Conservation (phyloP, 2,113 vertebrate species). For the Paedocypris sp. region DNA sequence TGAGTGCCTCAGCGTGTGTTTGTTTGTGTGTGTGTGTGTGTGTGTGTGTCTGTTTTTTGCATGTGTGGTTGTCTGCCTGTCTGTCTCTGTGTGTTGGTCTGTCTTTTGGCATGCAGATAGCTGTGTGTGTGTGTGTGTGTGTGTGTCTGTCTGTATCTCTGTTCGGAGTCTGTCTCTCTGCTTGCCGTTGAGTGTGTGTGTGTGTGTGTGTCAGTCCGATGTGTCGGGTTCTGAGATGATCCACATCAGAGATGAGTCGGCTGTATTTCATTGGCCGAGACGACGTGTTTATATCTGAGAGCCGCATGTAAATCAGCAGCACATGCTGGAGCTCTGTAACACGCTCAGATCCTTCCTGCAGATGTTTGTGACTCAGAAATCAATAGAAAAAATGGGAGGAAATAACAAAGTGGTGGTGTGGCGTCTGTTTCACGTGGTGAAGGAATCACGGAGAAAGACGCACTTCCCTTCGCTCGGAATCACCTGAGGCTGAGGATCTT, state of each 20-base stretch:
- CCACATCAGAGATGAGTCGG: constrained; percentile 49
- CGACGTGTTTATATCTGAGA: constrained; percentile 51
- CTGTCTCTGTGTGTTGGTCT: no score
- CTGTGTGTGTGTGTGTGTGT: no score
- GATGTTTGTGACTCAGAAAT: constrained; percentile 26
- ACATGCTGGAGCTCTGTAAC: constrained; percentile 50
- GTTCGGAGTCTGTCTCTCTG: no score
- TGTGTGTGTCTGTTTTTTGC: no score
- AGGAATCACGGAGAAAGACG: constrained; percentile 29
- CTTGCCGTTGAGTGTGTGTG: constrained; percentile 12
- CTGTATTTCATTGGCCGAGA: constrained; percentile 50
- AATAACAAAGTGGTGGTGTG: background rate
- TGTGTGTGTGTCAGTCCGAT: constrained; percentile 17
- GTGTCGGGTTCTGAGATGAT: constrained; percentile 32
- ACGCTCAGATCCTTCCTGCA: constrained; percentile 37
- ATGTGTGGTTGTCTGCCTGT: no score
- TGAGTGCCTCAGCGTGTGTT: no score
- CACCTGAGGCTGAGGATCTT: no score
- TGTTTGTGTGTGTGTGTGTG: no score
- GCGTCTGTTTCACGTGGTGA: constrained; percentile 15
- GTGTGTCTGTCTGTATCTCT: no score
- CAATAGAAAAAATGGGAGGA: constrained; percentile 27
- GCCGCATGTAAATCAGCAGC: constrained; percentile 59
- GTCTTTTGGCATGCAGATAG: no score
- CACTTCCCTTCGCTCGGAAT: no score